Conservation (phyloP, 2,888 invertebrate species). For the Sesia bembeciformis region DNA sequence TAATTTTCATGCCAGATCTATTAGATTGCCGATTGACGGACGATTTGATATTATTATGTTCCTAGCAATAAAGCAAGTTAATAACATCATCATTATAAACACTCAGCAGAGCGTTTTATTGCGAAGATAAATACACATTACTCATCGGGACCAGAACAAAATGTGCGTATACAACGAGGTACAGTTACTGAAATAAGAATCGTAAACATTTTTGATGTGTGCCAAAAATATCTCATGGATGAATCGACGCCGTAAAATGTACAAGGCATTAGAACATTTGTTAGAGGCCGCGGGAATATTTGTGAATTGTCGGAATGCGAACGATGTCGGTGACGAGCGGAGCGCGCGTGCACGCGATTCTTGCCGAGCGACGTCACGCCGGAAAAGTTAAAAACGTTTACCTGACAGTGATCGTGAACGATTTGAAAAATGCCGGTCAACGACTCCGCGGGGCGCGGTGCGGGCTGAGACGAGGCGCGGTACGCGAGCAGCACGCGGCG, state of each 20-base stretch:
- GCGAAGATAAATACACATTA: background rate
- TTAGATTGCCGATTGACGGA: too few species aligned
- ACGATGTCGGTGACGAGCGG: background rate
- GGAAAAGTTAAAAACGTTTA: conserved; percentile 15
- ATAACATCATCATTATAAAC: background rate
- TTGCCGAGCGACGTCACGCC: conserved; percentile 9
- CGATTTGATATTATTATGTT: too few species aligned
- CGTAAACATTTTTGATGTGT: conserved; percentile 22
- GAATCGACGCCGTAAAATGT: conserved; percentile 22
- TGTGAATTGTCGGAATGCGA: background rate
- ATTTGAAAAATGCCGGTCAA: conserved; percentile 26
- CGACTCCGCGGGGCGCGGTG: conserved; percentile 16
- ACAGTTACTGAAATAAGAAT: conserved; percentile 13
- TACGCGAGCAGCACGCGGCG: conserved; percentile 5
- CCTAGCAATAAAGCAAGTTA: too few species aligned
- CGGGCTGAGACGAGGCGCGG: background rate
- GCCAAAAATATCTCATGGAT: conserved; percentile 24
- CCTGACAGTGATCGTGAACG: conserved; percentile 26
- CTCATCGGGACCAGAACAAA: background rate
- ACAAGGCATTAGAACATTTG: background rate
- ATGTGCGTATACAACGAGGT: background rate
- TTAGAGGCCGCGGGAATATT: background rate
- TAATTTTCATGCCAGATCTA: too few species aligned
- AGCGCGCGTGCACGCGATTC: background rate
- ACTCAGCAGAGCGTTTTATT: background rate